Conservation (phyloP, 2,888 invertebrate species). For the Callimorpha dominula region DNA sequence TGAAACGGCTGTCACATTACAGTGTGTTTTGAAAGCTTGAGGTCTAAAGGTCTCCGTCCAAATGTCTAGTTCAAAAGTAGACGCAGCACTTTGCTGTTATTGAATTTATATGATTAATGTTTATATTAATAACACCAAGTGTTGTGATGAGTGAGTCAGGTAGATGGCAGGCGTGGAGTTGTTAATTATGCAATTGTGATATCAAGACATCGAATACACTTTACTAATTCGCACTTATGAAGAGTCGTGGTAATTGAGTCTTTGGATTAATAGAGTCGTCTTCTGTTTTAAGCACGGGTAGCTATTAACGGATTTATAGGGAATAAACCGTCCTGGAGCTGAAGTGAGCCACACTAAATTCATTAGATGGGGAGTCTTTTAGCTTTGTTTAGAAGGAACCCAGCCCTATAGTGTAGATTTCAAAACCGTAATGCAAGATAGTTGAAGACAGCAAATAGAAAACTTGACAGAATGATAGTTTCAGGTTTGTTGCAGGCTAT, state of each 20-base stretch:
- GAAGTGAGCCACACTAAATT: not conserved
- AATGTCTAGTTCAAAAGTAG: constrained; percentile 12
- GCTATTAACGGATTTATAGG: not conserved
- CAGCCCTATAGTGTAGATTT: too few species aligned
- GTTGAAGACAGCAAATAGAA: too few species aligned
- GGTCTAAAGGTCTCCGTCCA: constrained; percentile 26
- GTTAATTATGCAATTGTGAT: constrained; percentile 3
- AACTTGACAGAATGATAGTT: too few species aligned
- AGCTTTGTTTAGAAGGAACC: too few species aligned
- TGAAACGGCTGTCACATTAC: constrained; percentile 26
- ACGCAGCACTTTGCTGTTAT: constrained; percentile 1
- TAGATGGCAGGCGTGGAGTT: not conserved
- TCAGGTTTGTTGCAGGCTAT: too few species aligned
- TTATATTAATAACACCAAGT: constrained; percentile 10
- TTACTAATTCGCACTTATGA: not conserved
- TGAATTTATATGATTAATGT: constrained; percentile 16
- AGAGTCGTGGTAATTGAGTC: not conserved
- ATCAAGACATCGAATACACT: constrained; percentile 1
- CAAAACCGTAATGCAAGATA: too few species aligned
- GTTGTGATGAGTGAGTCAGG: constrained; percentile 3
- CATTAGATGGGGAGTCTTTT: too few species aligned
- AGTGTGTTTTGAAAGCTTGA: constrained; percentile 24
- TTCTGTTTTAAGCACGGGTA: not conserved
- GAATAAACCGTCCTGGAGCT: not conserved
- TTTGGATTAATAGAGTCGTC: too few species aligned